Base-by-base conservation (phyloP, 2,888 invertebrate genomes). In the Dromius quadrimaculatus region DNA sequence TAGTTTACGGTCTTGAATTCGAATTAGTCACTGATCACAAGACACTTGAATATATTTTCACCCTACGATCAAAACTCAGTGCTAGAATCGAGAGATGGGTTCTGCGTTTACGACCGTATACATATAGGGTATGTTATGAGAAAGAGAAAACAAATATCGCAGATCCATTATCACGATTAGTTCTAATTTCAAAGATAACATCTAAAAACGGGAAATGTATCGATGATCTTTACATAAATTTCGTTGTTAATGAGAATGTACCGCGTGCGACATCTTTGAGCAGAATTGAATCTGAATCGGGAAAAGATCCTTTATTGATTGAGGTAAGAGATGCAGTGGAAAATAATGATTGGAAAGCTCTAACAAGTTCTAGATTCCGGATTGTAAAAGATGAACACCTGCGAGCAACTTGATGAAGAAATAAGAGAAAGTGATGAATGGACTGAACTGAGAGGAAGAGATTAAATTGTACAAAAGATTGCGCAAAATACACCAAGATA, bases 1-100 rank as follows among this genome's bases (percentile, higher is more conserved):
- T 78, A 68, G 22, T 82, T 1, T 77, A 73, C 71, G 83, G 82
- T 1, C 72, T 77, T 6, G 73, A 76, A 5, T 84, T 83, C 72
- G 79, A 79, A 1, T 73, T 79, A 2, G 63, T 77, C 0, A 78
- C 73, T 0, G 79, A 79, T 50, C 78, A 79, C 41, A 78, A 79
- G 32, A 81, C 84, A 0, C 72, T 85, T 2, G 79, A 80, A 28
- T 66, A 76, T 2, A 36, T 81, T 2, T 80, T 79, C 62, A 69
- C 76, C 0, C 61, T 72, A 9, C 66, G 41, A 23, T 78, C 78
- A 0, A 79, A 78, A 70, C 77, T 79, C 0, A 78, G 77, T 43
- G 80, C 79, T 0, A 41, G 80, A 5, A 75, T 80, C 3, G 79
- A 80, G 62, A 61, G 79, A 1, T 79, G 79, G 80, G 72, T 80